Base-by-base conservation (phyloP, 2,888 invertebrate species). In the Xestia sexstrigata region DNA sequence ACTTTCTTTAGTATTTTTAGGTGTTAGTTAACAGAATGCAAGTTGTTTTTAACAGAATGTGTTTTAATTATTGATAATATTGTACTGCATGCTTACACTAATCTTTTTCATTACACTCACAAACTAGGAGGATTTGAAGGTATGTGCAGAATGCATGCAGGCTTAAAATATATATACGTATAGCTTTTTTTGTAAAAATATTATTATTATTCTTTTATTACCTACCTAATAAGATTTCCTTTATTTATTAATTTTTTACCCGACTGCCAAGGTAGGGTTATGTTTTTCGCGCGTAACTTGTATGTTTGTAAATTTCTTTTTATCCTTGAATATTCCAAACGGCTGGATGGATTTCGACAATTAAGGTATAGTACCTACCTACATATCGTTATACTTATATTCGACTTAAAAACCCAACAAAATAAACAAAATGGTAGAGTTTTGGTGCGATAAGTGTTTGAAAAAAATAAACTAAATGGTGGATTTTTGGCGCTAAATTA, bases 41-140 rank as follows among this genome's bases (percentile, higher is more conserved):
- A 80, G 67, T 72, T 74, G 26, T 81, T 75, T 76, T 49, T 87
- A 84, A 87, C 81, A 39, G 66, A 78, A 82, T 88, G 81, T 87
- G 82, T 84, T 69, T 78, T 84, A 82, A 82, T 86, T 42, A 79
- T 79, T 76, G 71, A 70, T 80, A 71, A 70, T 80, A 71, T 86
- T 79, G 70, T 79, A 79, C 79, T 83, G 89, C 89, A 90, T 89
- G 91, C 91, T 91, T 89, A 78, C 80, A 90, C 89, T 91, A 91
- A 91, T 85, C 78, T 89, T 86, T 70, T 86, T 81, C 81, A 89
- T 85, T 87, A 76, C 85, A 83, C 83, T 83, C 78, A 68, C 76
- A 79, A 81, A 76, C 71, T 84, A 89, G 89, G 85, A 86, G 79
- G 78, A 82, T 83, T 79, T 86, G 30, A 88, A 87, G 85, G 88